Evolutionary conservation across 2,888 invertebrate species (phyloP).

Genomic region (Protophormia terraenovae): DNA sequence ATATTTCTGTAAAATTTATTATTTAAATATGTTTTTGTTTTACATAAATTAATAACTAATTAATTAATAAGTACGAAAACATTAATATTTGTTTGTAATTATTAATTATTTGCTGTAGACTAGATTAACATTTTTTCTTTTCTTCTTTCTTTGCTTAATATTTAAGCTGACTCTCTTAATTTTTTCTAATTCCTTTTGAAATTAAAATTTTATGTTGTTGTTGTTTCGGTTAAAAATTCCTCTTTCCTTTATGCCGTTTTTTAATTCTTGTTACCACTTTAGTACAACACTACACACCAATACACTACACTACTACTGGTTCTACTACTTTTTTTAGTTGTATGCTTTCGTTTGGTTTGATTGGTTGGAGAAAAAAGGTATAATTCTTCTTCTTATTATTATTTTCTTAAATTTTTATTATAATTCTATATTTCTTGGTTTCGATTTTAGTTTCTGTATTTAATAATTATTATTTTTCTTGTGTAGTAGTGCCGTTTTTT

Average conservation of each 20-base stretch:
- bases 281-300: neutral
- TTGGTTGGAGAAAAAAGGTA: conserved; percentile 37
- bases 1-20: conserved; percentile 19
- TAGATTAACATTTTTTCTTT: conserved; percentile 44
- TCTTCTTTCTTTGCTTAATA: conserved; percentile 12
- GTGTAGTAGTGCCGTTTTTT: conserved; percentile 45
- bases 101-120: conserved; percentile 43
- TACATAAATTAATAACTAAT: conserved; percentile 51
- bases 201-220: conserved; percentile 42
- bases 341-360: conserved; percentile 29
- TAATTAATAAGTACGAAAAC: conserved; percentile 36
- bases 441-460: conserved; percentile 64
- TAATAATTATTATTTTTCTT: conserved; percentile 48
- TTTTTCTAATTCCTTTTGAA: conserved; percentile 52
- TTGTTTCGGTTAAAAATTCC: conserved; percentile 35
- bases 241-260: conserved; percentile 49
- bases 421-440: conserved; percentile 65
- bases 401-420: conserved; percentile 53
- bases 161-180: conserved; percentile 33
- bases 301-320: conserved; percentile 56
- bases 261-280: conserved; percentile 37
- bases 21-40: conserved; percentile 23
- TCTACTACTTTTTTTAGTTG: conserved; percentile 65
- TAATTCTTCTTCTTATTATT: conserved; percentile 54
- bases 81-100: conserved; percentile 10